Base-by-base conservation (phyloP, 2,797 vertebrate species). In the Melanotaenia nigrans region DNA sequence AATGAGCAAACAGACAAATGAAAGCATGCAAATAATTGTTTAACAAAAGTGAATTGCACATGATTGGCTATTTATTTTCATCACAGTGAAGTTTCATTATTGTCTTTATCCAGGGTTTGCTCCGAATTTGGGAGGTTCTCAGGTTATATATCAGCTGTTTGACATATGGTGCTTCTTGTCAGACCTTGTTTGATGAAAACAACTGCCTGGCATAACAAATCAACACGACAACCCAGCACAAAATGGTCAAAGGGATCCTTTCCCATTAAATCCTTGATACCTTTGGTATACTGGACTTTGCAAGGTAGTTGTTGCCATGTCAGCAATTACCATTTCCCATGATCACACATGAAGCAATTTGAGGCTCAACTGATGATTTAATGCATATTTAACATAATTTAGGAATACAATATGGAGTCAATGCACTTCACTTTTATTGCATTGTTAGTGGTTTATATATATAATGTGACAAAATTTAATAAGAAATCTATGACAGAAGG, bases 181-280 rank as follows among this genome's bases (percentile, higher is more conserved):
- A 61, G 30, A 32, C 69, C 22, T 7, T 55, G 55, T 47, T 56
- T 68, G 28, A 42, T 68, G 30, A 47, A 68, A 68, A 68, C 65
- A 58, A 40, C 65, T 68, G 65, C 65, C 54, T 58, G 65, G 28
- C 40, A 11, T 45, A 58, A 68, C 56, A 68, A 47, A 58, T 59
- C 28, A 35, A 30, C 54, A 45, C 5, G 14, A 12, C 30, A 54
- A 28, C 13, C 54, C 20, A 24, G 25, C 28, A 47, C 38, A 67
- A 47, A 55, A 58, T 24, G 40, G 65, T 35, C 30, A 22, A 47
- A 35, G 55, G 38, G n/a, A 61, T 28, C 13, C 61, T 25, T 54
- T 25, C 32, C 28, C 12, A 35, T 58, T 16, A 56, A 47, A 56
- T 63, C 28, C 25, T 7, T 33, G 28, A 47, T 24, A 68, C 33